phyloP scores from a whole-genome alignment of 2,113 vertebrate genomes.

The Phoxinus phoxinus region DNA sequence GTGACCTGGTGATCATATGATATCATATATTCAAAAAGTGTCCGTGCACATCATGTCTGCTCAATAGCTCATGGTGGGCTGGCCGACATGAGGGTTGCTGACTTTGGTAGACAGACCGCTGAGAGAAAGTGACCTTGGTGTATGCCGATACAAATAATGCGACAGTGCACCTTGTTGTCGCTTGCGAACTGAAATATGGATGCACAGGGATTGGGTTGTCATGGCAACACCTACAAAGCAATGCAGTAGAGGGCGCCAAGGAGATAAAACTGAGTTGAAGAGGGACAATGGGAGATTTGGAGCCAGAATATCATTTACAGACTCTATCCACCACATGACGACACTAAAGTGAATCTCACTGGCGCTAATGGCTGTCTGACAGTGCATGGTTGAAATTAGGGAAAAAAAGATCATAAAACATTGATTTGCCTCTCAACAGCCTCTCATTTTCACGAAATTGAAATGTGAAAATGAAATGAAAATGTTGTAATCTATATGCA shows the following conservation, averaged over 20 bases:
- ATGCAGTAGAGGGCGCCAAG: constrained; percentile 37
- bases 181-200: constrained; percentile 4
- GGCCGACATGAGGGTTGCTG: not conserved
- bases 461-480: constrained; percentile 12
- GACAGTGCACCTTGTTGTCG: constrained; percentile 6
- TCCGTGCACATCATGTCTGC: not conserved
- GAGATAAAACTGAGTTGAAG: constrained; percentile 1
- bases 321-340: not conserved
- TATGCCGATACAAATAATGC: constrained; percentile 29
- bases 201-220: constrained; percentile 31
- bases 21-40: not conserved
- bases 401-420: not conserved
- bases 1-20: constrained; percentile 16
- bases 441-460: constrained; percentile 14
- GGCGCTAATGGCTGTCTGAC: not conserved
- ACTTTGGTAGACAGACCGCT: not conserved
- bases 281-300: constrained; percentile 25
- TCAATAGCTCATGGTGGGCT: not conserved
- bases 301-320: constrained; percentile 20
- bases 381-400: not conserved
- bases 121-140: constrained; percentile 33
- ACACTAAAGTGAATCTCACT: constrained; percentile 3
- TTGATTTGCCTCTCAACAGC: not conserved
- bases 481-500: constrained; percentile 20
- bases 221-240: constrained; percentile 39